A percentile compares a stretch with the other conserved stretches of the same genome.
These are phyloP conservation scores for Scaptomyza parva DNA, from an alignment of 2,888 invertebrate species.

Conservation along the genomic window DNA sequence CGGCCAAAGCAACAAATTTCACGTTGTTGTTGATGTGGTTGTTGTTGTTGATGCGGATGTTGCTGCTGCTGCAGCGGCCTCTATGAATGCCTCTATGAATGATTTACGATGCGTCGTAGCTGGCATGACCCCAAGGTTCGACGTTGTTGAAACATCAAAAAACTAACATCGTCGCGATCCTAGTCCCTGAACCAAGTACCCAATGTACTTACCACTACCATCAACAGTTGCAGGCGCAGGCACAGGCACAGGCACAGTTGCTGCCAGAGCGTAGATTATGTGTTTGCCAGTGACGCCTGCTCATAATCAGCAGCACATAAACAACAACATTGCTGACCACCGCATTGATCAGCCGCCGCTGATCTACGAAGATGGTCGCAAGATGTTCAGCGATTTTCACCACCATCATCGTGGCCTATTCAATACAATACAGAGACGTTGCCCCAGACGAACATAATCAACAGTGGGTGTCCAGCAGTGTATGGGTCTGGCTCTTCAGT, in stretches of 20 bases:
- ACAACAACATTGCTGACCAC: slow-evolving; percentile 69
- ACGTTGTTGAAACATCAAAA: slow-evolving; percentile 79
- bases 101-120: slow-evolving; percentile 82
- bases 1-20: slow-evolving; percentile 76
- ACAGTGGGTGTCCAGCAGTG: slow-evolving; percentile 71
- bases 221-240: slow-evolving; percentile 12
- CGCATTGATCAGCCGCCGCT: slow-evolving; percentile 63
- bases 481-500: slow-evolving; percentile 40
- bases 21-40: slow-evolving; percentile 57
- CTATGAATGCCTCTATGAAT: slow-evolving; percentile 81
- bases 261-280: slow-evolving; percentile 53
- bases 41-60: slow-evolving; percentile 18
- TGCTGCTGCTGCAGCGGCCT: slow-evolving; percentile 36
- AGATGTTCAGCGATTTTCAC: slow-evolving; percentile 55
- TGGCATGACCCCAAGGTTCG: slow-evolving; percentile 76
- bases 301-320: slow-evolving; percentile 80
- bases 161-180: slow-evolving; percentile 51
- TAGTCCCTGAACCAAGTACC: slow-evolving; percentile 9
- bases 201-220: slow-evolving; percentile 1
- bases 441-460: slow-evolving; percentile 70
- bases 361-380: slow-evolving; percentile 53
- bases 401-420: slow-evolving; percentile 7
- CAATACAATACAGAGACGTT: slow-evolving; percentile 60
- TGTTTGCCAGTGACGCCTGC: slow-evolving; percentile 72
- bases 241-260: slow-evolving; percentile 13